Conservation (phyloP, 1,140 invertebrate genomes). For the Magallana gigas region DNA sequence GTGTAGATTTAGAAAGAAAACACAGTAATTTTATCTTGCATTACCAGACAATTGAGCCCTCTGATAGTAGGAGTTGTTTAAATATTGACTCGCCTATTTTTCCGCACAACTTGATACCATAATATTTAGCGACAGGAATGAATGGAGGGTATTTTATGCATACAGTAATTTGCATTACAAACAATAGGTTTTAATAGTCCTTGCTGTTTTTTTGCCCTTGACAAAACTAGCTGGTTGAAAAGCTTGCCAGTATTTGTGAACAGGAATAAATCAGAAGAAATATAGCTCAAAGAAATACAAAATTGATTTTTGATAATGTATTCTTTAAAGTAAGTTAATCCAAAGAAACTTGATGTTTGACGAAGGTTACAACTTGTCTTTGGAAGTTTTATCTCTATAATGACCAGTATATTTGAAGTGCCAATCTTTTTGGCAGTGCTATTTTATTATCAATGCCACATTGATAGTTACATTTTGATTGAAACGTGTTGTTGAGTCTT, state of each 20-base stretch:
- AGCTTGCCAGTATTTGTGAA: too few relatives aligned
- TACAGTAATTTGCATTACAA: not conserved
- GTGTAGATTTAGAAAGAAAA: slow-evolving; percentile 28
- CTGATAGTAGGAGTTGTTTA: not conserved
- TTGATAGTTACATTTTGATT: not conserved
- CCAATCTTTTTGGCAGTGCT: slow-evolving; percentile 3
- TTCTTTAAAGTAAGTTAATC: not conserved
- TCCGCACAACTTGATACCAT: not conserved
- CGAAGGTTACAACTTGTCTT: not conserved
- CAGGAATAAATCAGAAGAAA: not conserved
- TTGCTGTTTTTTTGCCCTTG: slow-evolving; percentile 6
- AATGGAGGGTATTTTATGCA: not conserved
- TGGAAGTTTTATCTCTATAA: slow-evolving; percentile 8
- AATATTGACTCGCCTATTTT: slow-evolving; percentile 7
- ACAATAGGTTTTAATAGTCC: not conserved
- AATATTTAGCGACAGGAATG: not conserved
- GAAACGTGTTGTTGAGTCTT: not conserved
- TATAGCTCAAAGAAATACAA: not conserved
- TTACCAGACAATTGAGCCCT: slow-evolving; percentile 8
- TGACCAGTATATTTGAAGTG: not conserved
- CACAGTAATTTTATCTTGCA: slow-evolving; percentile 17
- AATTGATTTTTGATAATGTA: slow-evolving; percentile 3
- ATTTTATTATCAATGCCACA: not conserved
- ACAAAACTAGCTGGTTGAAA: not conserved
- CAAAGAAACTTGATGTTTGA: not conserved